phyloP scores from a whole-genome alignment of 2,113 vertebrate species.

The Scalopus aquaticus region DNA sequence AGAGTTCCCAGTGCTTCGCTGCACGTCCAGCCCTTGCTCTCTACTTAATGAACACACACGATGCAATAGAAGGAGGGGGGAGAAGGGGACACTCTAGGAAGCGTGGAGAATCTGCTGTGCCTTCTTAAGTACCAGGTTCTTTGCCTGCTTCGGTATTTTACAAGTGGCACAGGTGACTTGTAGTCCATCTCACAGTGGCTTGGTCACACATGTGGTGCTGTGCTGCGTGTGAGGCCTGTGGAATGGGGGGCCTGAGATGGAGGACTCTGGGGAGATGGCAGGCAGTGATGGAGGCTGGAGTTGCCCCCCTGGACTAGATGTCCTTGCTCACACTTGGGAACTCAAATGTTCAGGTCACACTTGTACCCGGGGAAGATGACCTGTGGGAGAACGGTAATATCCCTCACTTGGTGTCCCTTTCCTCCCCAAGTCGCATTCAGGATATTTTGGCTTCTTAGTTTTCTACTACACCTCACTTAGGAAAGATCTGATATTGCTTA shows the following conservation, averaged over 20 bases:
- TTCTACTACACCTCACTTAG: neutral
- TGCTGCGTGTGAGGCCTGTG: neutral
- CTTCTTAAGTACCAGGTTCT: neutral
- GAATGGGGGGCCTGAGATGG: neutral
- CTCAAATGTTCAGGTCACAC: neutral
- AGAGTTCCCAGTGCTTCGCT: neutral
- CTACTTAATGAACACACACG: fast-evolving
- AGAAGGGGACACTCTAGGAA: neutral
- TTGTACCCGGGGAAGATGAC: neutral
- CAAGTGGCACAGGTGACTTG: neutral
- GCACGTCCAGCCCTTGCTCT: neutral
- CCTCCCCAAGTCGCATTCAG: neutral
- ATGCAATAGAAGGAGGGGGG: neutral
- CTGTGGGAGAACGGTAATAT: neutral
- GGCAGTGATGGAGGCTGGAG: fast-evolving
- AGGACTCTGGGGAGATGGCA: neutral
- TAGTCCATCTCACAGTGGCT: fast-evolving
- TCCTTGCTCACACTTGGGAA: neutral
- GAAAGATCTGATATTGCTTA: neutral
- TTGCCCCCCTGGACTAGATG: neutral
- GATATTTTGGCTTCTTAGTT: neutral
- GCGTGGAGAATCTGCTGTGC: neutral
- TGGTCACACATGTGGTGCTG: neutral
- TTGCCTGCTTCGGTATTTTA: neutral
- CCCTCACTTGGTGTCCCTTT: neutral